These are phyloP conservation scores for Neoitamus cyanurus DNA, from an alignment of 2,888 invertebrate genomes.

Conservation along the genomic window DNA sequence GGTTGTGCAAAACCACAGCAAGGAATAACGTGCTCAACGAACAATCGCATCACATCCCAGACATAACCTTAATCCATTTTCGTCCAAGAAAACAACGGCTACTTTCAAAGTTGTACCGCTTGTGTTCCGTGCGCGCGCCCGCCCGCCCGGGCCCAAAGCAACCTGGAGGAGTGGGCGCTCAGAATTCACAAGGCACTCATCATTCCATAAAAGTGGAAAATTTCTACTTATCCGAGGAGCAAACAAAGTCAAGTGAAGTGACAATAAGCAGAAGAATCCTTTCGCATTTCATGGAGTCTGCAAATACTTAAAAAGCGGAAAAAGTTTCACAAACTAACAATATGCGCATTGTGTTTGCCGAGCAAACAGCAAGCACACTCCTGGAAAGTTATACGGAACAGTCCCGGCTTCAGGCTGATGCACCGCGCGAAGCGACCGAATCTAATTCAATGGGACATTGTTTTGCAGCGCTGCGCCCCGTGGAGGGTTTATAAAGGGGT, in stretches of 20 bases:
- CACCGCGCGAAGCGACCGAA: constrained; percentile 21
- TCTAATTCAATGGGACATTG: constrained; percentile 35
- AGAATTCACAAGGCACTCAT: constrained; percentile 34
- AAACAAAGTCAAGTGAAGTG: constrained; percentile 45
- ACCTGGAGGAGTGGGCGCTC: background rate
- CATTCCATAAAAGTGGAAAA: constrained; percentile 44
- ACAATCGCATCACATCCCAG: constrained; percentile 32
- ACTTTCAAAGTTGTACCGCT: constrained; percentile 9
- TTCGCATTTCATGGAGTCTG: constrained; percentile 40
- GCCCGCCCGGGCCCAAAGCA: background rate
- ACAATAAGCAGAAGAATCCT: constrained; percentile 43
- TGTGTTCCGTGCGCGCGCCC: background rate
- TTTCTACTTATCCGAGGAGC: constrained; percentile 42
- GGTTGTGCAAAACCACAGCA: background rate
- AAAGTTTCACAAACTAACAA: constrained; percentile 45
- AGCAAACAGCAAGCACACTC: constrained; percentile 26
- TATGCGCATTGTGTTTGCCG: constrained; percentile 36
- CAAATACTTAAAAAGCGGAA: constrained; percentile 45
- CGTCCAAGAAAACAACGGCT: background rate
- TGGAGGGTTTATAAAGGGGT: background rate
- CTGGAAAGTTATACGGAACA: constrained; percentile 20
- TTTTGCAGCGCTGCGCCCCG: background rate
- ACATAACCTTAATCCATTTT: constrained; percentile 42
- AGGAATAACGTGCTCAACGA: constrained; percentile 6
- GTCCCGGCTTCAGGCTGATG: background rate